Evolutionary conservation across 2,888 invertebrate genomes (phyloP), one percentile per base, ranked within the genome.

Genomic region (Bombylius discolor): DNA sequence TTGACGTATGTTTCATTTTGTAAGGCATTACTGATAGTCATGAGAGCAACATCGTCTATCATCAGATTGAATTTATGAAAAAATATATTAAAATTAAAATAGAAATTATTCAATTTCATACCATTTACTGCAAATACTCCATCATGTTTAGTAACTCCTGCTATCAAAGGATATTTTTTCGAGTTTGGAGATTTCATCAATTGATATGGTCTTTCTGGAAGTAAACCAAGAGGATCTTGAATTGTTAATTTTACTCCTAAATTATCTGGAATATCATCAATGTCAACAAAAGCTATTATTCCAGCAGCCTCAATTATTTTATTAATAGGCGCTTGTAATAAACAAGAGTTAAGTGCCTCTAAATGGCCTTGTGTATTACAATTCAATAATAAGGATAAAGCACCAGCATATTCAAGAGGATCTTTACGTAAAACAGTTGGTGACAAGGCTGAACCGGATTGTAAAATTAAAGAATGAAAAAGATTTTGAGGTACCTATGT

Each of bases 401-500:
- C 62, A 36, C 55, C 58, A 0, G 68, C 65, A 49, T 66, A 64
- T 32, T 53, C 47, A 23, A 63, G 60, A 1, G 71, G 69, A 51
- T 69, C 60, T 11, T 58, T 58, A 59, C 75, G 73, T 11, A 74
- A 64, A 1, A 70, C 70, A 72, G 73, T 76, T 11, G 69, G 68
- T 53, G 71, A 70, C 11, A 73, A 63, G 4, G 76, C 71, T 9
- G 78, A 75, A 0, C 79, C 80, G 55, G 80, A 80, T 62, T 79
- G 77, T 9, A 77, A 65, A 59, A 80, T 79, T 0, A 71, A 76
- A 47, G 73, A 68, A 51, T 75, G 72, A 62, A 81, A 79, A 51
- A 78, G 64, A 31, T 58, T 59, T 7, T 52, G 44, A 0, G 60
- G 56, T 11, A 63, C 58, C 63, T 64, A 51, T 14, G n/a, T n/a